Conservation (phyloP, 2,888 invertebrate genomes). For the Chorisops tibialis region DNA sequence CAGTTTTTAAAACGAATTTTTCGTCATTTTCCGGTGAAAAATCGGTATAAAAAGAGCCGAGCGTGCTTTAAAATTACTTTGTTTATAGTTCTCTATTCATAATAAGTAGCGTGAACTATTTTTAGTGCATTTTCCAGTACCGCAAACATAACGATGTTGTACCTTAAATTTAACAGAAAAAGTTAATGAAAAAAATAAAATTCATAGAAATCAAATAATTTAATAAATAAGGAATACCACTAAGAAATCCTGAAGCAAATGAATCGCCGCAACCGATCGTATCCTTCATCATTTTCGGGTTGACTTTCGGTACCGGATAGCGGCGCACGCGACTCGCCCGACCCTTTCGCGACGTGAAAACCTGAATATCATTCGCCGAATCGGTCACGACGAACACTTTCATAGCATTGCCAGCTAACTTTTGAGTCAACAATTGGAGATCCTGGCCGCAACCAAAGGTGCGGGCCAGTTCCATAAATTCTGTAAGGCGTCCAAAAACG, state of each 20-base stretch:
- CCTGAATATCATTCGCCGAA: conserved; percentile 54
- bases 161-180: no score
- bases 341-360: conserved; percentile 38
- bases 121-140: no score
- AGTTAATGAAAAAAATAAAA: no score
- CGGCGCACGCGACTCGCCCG: conserved; percentile 8
- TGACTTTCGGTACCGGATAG: conserved; percentile 49
- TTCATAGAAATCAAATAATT: no score
- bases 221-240: no score
- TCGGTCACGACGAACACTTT: conserved; percentile 64
- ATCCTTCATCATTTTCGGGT: conserved; percentile 52
- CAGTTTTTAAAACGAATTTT: no score
- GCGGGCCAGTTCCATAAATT: conserved; percentile 53
- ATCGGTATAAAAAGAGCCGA: no score
- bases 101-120: no score
- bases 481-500: conserved; percentile 58
- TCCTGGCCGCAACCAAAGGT: conserved; percentile 40
- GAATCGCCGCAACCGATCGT: conserved; percentile 62
- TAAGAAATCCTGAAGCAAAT: conserved; percentile 59
- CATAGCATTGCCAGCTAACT: conserved; percentile 36
- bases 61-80: no score
- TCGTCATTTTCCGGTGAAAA: no score
- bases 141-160: no score
- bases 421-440: conserved; percentile 36
- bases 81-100: no score